Percentiles rank a stretch among this genome's conserved stretches.
phyloP scores from a whole-genome alignment of 2,888 invertebrate genomes.

The Drosophila leonis region DNA sequence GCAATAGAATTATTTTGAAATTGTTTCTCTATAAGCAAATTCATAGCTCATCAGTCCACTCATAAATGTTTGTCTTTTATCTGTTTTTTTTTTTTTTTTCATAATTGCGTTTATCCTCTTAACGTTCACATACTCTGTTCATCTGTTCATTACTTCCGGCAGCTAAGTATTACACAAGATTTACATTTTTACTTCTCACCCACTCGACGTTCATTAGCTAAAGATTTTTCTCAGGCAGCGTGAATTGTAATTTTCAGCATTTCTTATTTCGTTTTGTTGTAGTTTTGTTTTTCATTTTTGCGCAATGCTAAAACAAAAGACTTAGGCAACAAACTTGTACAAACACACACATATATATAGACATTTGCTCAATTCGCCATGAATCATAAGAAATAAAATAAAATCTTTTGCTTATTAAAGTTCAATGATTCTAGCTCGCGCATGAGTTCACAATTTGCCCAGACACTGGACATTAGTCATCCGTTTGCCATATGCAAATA shows the following conservation, averaged over 20 bases:
- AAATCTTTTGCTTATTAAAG: slow-evolving; percentile 49
- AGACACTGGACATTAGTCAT: slow-evolving; percentile 59
- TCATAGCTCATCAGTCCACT: background rate
- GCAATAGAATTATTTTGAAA: background rate
- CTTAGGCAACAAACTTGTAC: slow-evolving; percentile 60
- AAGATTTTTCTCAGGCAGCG: slow-evolving; percentile 44
- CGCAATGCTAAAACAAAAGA: slow-evolving; percentile 55
- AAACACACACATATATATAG: slow-evolving; percentile 1
- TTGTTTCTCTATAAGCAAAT: background rate
- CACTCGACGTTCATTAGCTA: slow-evolving; percentile 33
- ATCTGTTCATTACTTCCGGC: slow-evolving; percentile 48
- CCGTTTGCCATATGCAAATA: slow-evolving; percentile 41
- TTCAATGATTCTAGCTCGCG: slow-evolving; percentile 69
- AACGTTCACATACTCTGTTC: slow-evolving; percentile 18
- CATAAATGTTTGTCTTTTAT: slow-evolving; percentile 6
- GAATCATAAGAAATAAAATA: slow-evolving; percentile 37
- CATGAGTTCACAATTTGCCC: slow-evolving; percentile 53
- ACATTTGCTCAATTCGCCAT: slow-evolving; percentile 26
- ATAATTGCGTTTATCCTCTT: slow-evolving; percentile 14
- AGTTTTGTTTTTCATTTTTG: slow-evolving; percentile 6
- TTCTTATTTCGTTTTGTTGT: slow-evolving; percentile 24
- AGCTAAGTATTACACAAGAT: slow-evolving; percentile 41
- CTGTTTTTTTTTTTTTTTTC: background rate
- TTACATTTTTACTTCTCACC: slow-evolving; percentile 42
- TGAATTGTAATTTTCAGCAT: slow-evolving; percentile 41